A percentile compares a stretch with the other conserved stretches of the same genome.
Conservation (phyloP, 2,888 invertebrate genomes). For the Drosophila quinaria region DNA sequence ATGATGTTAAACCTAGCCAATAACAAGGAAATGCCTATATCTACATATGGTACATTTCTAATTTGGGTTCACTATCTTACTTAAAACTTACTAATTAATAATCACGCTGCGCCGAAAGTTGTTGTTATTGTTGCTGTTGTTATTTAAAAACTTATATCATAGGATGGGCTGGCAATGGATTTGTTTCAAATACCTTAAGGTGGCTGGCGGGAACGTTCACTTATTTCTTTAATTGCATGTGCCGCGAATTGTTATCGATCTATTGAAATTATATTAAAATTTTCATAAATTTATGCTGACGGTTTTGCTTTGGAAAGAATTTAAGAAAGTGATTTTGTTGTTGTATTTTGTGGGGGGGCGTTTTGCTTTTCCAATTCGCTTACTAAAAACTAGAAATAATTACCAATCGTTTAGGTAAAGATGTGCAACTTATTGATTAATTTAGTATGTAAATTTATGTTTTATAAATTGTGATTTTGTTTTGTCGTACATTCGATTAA, state of each 20-base stretch:
- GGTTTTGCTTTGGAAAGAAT: slow-evolving; percentile 20
- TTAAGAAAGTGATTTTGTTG: slow-evolving; percentile 35
- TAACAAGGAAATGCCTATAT: slow-evolving; percentile 32
- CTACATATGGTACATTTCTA: slow-evolving; percentile 8
- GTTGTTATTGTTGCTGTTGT: slow-evolving; percentile 25
- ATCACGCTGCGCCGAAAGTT: slow-evolving; percentile 82
- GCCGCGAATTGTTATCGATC: slow-evolving; percentile 38
- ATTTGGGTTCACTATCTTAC: slow-evolving; percentile 38
- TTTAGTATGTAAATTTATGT: slow-evolving; percentile 54
- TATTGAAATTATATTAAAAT: not conserved
- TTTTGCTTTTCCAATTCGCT: slow-evolving; percentile 50
- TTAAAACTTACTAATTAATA: slow-evolving; percentile 66
- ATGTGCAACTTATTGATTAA: slow-evolving; percentile 78
- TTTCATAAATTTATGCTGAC: slow-evolving; percentile 13
- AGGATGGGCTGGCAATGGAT: slow-evolving; percentile 49
- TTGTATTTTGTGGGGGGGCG: slow-evolving; percentile 20
- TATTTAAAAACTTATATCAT: slow-evolving; percentile 46
- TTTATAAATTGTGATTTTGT: slow-evolving; percentile 54
- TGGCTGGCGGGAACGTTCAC: slow-evolving; percentile 6
- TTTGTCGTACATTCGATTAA: slow-evolving; percentile 41
- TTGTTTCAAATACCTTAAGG: slow-evolving; percentile 38
- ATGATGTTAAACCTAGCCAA: slow-evolving; percentile 34
- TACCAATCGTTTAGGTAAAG: slow-evolving; percentile 83
- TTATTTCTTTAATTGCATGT: slow-evolving; percentile 40
- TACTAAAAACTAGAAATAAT: slow-evolving; percentile 78